Evolutionary conservation across 2,797 vertebrate genomes (phyloP), one percentile per base, ranked within the genome.

Genomic region (Rhabdomys pumilio): DNA sequence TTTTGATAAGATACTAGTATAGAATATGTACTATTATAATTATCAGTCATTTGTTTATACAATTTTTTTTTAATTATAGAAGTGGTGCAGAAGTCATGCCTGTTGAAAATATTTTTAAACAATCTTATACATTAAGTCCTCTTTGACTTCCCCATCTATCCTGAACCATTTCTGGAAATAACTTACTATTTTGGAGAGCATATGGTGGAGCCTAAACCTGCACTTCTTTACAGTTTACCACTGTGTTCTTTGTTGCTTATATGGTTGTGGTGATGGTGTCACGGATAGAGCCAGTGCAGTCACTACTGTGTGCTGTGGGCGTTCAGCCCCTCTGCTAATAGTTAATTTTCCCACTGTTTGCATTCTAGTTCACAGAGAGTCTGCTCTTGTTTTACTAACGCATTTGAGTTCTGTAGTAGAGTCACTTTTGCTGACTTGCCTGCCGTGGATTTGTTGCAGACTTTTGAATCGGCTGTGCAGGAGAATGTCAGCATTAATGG

Each of bases 401-500:
- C 81, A 5, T 95, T 96, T 94, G 79, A 87, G 59, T 90, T 95
- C 44, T 63, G 38, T 63, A 20, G 95, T 89, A 47, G 80, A 94
- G 20, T 85, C 77, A 34, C 50, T 80, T 96, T 57, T n/a, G 29
- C 14, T 86, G 31, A 77, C 72, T 2, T 96, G 19, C 10, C 96
- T 80, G 1, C n/a, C 88, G 19, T 96, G 69, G 31, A 65, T 98
- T 89, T 97, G 55, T 97, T 98, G 94, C 98, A 99, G 99, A 99
- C 98, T 97, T 99, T 99, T 89, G 99, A 99, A 94, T 97, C 98
- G 0, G 98, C 99, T 0, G 98, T 99, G 69, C 98, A 98, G 72
- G 99, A 99, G 79, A 99, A 99, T 3, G 94, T 99, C 47, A 97
- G 98, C 97, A 98, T 99, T 89, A 98, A 99, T 2, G 99, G 99